Base-by-base conservation (phyloP, 2,113 vertebrate species). In the Salvator merianae region DNA sequence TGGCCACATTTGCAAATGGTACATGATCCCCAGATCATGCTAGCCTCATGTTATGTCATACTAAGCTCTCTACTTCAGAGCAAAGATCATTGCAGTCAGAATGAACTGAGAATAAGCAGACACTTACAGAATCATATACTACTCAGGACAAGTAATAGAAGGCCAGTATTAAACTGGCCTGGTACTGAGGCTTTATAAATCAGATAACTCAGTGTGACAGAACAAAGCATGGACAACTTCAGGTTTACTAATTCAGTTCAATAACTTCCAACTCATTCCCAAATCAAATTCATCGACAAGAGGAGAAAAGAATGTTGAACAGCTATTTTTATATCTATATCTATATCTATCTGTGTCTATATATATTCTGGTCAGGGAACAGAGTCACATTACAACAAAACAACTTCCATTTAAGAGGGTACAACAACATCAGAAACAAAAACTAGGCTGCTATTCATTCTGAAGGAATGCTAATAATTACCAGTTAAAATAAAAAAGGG, bases 201-300 rank as follows among this genome's bases (percentile, higher is more conserved):
- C 66, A 32, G 43, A 68, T 86, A 76, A 82, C 81, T 73, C 68
- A 78, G 22, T 34, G 43, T 86, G 76, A 84, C 77, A 80, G 68
- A 87, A 81, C 77, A 84, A 87, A 80, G 40, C 26, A 88, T 30
- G 13, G 76, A 70, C 70, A 84, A 82, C 90, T 89, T 86, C 43
- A 84, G 73, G 76, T 34, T 83, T 36, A 76, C 28, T 8, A 74
- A 36, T 59, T 77, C 38, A 87, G 87, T 78, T 55, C 4, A 88
- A 76, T n/a, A 88, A 47, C 59, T 26, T 86, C 38, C 50, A 86
- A 47, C 83, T 76, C 3, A 40, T 81, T 74, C 38, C 66, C 66
- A 86, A 86, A 86, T 76, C 72, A 71, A 84, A 91, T 81, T 88
- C 16, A 55, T 7, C 26, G 69, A 84, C 36, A 83, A 87, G 70